These are phyloP conservation scores for Acanthisitta chloris DNA, from an alignment of 2,113 vertebrate genomes.

Conservation along the genomic window DNA sequence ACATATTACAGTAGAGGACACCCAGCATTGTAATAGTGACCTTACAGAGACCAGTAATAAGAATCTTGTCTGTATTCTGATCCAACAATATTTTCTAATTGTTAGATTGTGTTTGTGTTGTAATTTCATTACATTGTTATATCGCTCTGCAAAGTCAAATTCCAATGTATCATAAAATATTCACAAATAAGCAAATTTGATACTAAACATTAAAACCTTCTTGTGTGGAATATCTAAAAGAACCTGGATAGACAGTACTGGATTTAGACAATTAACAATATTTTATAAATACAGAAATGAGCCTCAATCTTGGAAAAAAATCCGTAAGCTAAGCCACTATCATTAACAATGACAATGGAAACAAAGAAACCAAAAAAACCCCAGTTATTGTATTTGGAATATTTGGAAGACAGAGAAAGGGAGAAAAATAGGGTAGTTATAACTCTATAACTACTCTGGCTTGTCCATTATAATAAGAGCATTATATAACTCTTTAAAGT, in stretches of 20 bases:
- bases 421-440: not conserved
- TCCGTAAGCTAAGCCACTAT: not conserved
- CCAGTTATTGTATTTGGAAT: not conserved
- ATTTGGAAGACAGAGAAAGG: not conserved
- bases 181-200: not conserved
- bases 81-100: not conserved
- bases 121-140: not conserved
- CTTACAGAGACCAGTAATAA: not conserved
- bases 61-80: not conserved
- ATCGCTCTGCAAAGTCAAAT: not conserved
- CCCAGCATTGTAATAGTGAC: accelerated
- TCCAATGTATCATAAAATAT: not conserved
- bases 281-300: not conserved
- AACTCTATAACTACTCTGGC: not conserved
- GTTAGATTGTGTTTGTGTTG: not conserved
- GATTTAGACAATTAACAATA: not conserved
- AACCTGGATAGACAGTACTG: not conserved
- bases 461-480: not conserved
- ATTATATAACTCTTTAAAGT: not conserved
- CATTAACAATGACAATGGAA: not conserved
- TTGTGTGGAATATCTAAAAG: not conserved
- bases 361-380: no score
- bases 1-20: not conserved
- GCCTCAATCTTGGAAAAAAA: not conserved
- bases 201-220: not conserved